A percentile compares a stretch with the other conserved stretches of the same genome.
phyloP scores from a whole-genome alignment of 2,888 invertebrate species.

The Euzophera pinguis region DNA sequence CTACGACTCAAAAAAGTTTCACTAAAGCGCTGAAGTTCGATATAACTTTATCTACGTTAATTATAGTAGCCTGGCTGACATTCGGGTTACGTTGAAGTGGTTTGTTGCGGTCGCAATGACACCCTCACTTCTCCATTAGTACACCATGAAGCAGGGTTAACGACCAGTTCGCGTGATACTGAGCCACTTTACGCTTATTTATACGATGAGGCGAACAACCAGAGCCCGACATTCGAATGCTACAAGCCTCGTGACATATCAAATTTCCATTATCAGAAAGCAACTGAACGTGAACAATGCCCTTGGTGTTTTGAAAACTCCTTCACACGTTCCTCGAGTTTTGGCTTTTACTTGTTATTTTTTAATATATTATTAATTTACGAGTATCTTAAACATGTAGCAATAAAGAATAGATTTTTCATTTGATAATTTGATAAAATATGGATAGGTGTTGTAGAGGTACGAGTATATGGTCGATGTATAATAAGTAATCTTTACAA shows the following conservation, averaged over 20 bases:
- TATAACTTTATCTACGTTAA: conserved; percentile 34
- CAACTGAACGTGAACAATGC: conserved; percentile 29
- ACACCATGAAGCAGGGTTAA: conserved; percentile 64
- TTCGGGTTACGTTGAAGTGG: conserved; percentile 47
- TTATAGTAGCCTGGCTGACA: conserved; percentile 54
- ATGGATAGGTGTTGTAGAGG: no score
- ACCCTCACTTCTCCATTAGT: conserved; percentile 68
- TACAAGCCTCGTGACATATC: conserved; percentile 64
- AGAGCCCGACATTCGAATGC: conserved; percentile 56
- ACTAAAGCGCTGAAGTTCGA: conserved; percentile 1
- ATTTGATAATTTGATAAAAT: no score
- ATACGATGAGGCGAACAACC: conserved; percentile 65
- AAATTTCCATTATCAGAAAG: conserved; percentile 65
- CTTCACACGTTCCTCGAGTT: background rate
- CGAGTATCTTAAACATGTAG: no score
- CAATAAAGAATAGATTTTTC: no score
- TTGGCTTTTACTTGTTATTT: background rate
- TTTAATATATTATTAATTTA: background rate
- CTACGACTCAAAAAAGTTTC: background rate
- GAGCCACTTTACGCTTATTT: conserved; percentile 72
- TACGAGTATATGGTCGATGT: no score
- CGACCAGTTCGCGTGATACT: conserved; percentile 70
- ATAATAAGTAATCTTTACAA: no score
- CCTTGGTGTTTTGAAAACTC: conserved; percentile 10
- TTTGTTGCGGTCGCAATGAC: conserved; percentile 61